Conservation (phyloP, 2,113 vertebrate genomes). For the Brachionichthys hirsutus region DNA sequence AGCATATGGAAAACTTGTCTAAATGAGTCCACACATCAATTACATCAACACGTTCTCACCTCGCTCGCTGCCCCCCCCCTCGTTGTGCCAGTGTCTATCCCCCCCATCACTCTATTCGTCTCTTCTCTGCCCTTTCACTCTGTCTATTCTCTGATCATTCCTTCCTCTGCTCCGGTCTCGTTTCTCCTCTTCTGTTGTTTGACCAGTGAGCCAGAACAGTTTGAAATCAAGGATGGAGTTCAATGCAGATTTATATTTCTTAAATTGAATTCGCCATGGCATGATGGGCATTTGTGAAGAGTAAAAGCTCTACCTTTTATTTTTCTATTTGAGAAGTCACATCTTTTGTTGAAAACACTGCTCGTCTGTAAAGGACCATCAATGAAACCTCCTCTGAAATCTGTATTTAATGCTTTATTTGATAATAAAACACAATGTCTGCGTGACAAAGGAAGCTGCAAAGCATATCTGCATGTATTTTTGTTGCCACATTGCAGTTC, state of each 20-base stretch:
- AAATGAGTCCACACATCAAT: conserved; percentile 74
- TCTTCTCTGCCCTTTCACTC: conserved; percentile 16
- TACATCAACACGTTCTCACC: conserved; percentile 69
- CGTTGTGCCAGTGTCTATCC: conserved; percentile 10
- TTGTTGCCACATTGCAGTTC: too few species aligned
- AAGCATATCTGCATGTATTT: too few species aligned
- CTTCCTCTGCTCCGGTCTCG: not conserved
- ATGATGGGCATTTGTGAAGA: not conserved
- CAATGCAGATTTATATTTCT: not conserved
- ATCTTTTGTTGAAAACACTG: too few species aligned
- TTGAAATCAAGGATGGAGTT: not conserved
- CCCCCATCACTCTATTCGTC: conserved; percentile 42
- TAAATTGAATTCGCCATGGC: not conserved
- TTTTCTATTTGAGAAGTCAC: too few species aligned
- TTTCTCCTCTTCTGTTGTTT: not conserved
- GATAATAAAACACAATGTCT: too few species aligned
- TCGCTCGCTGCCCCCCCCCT: conserved; percentile 25
- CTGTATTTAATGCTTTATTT: too few species aligned
- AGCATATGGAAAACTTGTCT: conserved; percentile 79
- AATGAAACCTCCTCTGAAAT: not conserved
- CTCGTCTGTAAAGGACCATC: too few species aligned
- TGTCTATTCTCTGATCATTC: conserved; percentile 10
- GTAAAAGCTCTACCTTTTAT: not conserved
- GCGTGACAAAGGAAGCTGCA: too few species aligned
- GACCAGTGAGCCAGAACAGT: not conserved